A percentile compares a stretch with the other conserved stretches of the same genome.
Evolutionary conservation across 2,888 invertebrate genomes (phyloP).

Genomic region (Mimas tiliae): DNA sequence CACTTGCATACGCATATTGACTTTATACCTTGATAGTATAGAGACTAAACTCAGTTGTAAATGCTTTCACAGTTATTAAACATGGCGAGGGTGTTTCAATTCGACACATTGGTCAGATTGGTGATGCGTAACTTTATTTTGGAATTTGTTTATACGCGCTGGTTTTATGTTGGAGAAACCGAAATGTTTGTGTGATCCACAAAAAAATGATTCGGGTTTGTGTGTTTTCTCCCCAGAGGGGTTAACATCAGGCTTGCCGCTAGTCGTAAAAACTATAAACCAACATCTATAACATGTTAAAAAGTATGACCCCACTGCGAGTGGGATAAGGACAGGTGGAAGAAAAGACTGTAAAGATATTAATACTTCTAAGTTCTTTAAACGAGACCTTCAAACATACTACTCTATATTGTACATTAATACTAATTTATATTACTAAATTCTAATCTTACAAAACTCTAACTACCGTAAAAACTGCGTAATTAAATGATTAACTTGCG

Average conservation of each 20-base stretch:
- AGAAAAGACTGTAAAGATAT: too few relatives aligned
- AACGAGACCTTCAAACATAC: too few relatives aligned
- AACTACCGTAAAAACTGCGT: neutral
- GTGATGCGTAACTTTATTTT: constrained; percentile 37
- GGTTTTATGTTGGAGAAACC: neutral
- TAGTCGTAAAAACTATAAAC: too few relatives aligned
- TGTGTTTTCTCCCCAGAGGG: too few relatives aligned
- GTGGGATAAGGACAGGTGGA: too few relatives aligned
- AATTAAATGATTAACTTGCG: neutral
- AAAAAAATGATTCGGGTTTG: too few relatives aligned
- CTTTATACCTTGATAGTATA: constrained; percentile 37
- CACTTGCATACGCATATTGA: constrained; percentile 41
- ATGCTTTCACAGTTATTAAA: neutral
- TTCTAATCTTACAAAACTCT: neutral
- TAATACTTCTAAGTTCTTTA: too few relatives aligned
- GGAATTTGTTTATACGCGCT: neutral
- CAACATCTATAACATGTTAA: too few relatives aligned
- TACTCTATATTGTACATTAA: too few relatives aligned
- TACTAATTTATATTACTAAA: neutral
- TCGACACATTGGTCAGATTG: constrained; percentile 52
- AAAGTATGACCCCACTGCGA: too few relatives aligned
- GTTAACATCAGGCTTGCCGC: too few relatives aligned
- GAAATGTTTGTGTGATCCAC: neutral
- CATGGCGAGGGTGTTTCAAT: constrained; percentile 43
- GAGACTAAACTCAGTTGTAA: neutral